A percentile compares a stretch with the other conserved stretches of the same genome.
These are phyloP conservation scores for Rhynchophorus ferrugineus DNA, from an alignment of 1,140 invertebrate genomes.

Conservation along the genomic window DNA sequence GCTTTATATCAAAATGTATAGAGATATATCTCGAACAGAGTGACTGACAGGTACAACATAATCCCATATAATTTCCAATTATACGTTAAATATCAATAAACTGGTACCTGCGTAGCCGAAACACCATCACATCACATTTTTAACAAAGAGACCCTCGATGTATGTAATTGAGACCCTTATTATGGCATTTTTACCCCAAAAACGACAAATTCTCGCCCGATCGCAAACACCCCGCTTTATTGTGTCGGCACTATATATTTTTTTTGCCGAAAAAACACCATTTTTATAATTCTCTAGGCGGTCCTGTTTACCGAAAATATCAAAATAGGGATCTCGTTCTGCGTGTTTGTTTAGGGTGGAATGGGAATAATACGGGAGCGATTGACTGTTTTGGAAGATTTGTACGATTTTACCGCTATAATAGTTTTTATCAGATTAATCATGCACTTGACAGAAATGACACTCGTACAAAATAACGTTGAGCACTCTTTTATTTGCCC, in stretches of 20 bases:
- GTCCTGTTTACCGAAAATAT: constrained; percentile 35
- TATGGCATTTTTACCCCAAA: constrained; percentile 34
- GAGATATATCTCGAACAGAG: too few species aligned
- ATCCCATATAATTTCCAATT: constrained; percentile 1
- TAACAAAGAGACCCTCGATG: constrained; percentile 17
- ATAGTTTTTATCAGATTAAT: constrained; percentile 23
- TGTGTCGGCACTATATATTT: constrained; percentile 14
- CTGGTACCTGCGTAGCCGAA: constrained; percentile 12
- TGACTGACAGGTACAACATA: too few species aligned
- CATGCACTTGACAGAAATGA: constrained; percentile 17
- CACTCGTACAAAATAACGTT: constrained; percentile 14
- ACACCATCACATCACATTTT: neutral
- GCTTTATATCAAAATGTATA: too few species aligned
- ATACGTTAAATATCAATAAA: neutral
- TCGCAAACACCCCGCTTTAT: constrained; percentile 10
- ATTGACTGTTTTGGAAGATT: constrained; percentile 29
- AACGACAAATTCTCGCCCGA: constrained; percentile 11
- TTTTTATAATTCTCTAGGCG: constrained; percentile 33
- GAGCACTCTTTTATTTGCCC: constrained; percentile 19
- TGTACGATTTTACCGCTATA: constrained; percentile 17
- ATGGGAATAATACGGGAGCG: constrained; percentile 22
- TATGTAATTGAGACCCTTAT: constrained; percentile 34
- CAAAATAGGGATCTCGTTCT: constrained; percentile 20
- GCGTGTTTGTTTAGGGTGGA: constrained; percentile 15
- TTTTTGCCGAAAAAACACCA: constrained; percentile 30